Evolutionary conservation across 2,888 invertebrate genomes (phyloP), one percentile per base, ranked within the genome.

Genomic region (Xylota sylvarum): DNA sequence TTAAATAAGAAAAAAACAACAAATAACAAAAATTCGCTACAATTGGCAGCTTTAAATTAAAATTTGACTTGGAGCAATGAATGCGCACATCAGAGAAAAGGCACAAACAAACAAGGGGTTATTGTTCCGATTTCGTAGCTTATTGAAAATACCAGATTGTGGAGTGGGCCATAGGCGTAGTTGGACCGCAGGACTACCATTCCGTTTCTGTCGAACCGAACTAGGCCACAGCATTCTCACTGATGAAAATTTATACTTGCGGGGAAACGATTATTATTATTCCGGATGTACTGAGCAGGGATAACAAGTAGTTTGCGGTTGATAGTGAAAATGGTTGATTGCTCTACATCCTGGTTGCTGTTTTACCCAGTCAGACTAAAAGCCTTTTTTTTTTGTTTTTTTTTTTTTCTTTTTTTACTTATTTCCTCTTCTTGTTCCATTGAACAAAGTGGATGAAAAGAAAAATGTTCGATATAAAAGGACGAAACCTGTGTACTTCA

Each of bases 21-120:
- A 65, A 79, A 1, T 3, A 76, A 67, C 32, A 23, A 56, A 56
- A 58, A 14, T 32, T 56, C 48, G n/a, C 37, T 17, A 12, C 70
- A 50, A 77, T 82, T 82, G 65, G 77, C 56, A 82, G 82, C 70
- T 65, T 72, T 52, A 77, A 82, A 77, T 82, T 82, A 77, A 77
- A 82, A 82, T 81, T 76, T 82, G 32, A 76, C 69, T 76, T 32
- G 30, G 6, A 72, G 79, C 64, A 46, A 64, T 65, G 72, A 72
- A 40, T 58, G 48, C 17, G 35, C 40, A 43, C 35, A 70, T 62
- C 46, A 69, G 27, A 70, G 40, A 30, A 14, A 7, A 56, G 27
- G 27, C 37, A 56, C 37, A 23, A 62, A 40, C 65, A 37, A 76
- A 56, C 58, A 67, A 58, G 67, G 32, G 74, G 82, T 77, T 82